Percentiles rank a stretch among this genome's conserved stretches.
phyloP scores from a whole-genome alignment of 2,113 vertebrate genomes.

The Mobula hypostoma region DNA sequence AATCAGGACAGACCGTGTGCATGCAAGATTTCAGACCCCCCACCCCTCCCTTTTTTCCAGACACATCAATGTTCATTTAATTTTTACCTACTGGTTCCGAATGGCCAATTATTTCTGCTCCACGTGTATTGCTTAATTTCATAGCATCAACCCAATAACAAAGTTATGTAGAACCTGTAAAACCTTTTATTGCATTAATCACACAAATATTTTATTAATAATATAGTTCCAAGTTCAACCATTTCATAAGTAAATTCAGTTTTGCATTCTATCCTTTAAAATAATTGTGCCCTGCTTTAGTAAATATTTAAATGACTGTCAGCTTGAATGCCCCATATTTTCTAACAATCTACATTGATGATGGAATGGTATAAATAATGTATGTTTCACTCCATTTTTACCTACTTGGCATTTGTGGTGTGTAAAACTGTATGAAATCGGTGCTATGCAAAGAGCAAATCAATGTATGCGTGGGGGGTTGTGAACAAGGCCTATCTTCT shows the following conservation, averaged over 20 bases:
- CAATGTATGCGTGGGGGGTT: neutral
- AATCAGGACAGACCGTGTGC: neutral
- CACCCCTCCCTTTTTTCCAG: neutral
- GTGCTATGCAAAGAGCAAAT: conserved; percentile 10
- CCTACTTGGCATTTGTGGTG: neutral
- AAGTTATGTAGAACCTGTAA: neutral
- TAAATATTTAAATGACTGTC: neutral
- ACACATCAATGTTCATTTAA: neutral
- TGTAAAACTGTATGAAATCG: neutral
- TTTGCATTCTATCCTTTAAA: neutral
- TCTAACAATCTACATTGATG: neutral
- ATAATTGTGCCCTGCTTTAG: neutral
- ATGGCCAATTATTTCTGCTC: neutral
- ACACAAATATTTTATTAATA: neutral
- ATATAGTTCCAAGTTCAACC: neutral
- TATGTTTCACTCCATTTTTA: too few species aligned
- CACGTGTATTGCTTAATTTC: neutral
- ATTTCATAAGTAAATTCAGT: neutral
- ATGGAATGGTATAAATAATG: neutral
- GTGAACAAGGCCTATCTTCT: neutral
- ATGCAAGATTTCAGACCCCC: neutral
- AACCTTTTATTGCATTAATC: neutral
- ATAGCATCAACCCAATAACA: neutral
- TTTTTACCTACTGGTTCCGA: neutral
- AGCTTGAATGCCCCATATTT: neutral